Evolutionary conservation across 2,113 vertebrate genomes (phyloP).

Genomic region (Myrmecobius fasciatus): DNA sequence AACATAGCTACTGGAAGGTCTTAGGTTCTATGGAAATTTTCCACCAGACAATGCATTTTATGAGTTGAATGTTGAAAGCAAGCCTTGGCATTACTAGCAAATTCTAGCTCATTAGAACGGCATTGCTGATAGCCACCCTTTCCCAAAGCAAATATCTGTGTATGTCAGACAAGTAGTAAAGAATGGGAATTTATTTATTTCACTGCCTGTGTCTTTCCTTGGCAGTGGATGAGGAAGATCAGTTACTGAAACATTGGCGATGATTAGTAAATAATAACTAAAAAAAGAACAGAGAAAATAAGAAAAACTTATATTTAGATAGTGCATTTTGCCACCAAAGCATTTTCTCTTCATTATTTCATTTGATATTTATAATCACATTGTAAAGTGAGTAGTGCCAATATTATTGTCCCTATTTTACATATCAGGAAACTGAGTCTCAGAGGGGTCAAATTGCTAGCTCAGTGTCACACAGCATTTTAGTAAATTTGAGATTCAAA

Average conservation of each 20-base stretch:
- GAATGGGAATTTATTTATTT: background rate
- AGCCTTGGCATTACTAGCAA: background rate
- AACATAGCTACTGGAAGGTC: background rate
- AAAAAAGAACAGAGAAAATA: background rate
- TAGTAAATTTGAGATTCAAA: no score
- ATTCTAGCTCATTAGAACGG: background rate
- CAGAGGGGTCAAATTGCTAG: no score
- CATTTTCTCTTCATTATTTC: background rate
- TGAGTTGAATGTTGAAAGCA: constrained; percentile 6
- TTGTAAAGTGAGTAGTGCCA: background rate
- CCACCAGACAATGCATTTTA: background rate
- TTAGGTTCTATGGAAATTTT: background rate
- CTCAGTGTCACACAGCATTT: no score
- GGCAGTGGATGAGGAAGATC: background rate
- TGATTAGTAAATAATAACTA: background rate
- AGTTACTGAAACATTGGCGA: background rate
- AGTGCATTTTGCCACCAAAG: background rate
- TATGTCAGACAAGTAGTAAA: background rate
- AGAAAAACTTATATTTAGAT: background rate
- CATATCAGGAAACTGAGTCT: no score
- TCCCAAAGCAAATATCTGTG: background rate
- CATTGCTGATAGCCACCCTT: background rate
- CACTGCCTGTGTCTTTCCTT: background rate
- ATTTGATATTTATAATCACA: background rate
- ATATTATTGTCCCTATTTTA: background rate